Base-by-base conservation (phyloP, 2,888 invertebrate species). In the Sussaba pulchella region DNA sequence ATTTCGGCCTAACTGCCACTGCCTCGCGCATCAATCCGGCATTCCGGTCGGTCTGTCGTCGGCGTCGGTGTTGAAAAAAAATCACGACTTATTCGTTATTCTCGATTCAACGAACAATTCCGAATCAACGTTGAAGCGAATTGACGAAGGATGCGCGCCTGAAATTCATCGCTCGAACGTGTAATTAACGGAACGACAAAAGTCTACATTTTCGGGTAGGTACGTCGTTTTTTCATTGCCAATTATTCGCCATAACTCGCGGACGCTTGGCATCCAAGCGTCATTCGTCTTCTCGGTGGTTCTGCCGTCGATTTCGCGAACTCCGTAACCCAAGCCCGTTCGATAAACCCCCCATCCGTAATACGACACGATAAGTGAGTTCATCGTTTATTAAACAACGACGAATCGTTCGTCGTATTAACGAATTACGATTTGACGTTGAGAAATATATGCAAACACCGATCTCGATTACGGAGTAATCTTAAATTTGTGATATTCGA, bases 271-370 rank as follows among this genome's bases (percentile, higher is more conserved):
- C 26, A 36, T 54, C 43, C 47, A 54, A 47, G 80, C 80, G 81
- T 81, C 81, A 77, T 77, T 81, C 77, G 77, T 81, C 81, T 57
- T 57, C 50, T 69, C 59, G 14, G 67, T 63, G 36, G 31, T 52
- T 54, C 63, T 45, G 24, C 24, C 73, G 39, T 61, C 43, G 59
- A 45, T 73, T 12, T 63, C 61, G 36, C 43, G 61, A 71, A 71
- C 21, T 57, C 59, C 50, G 45, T n/a, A 14, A 47, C 19, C 26
- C 43, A 17, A 64, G 61, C 21, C n/a, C 67, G 50, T 47, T 14
- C 31, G 19, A 36, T 9, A 57, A 57, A 39, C 36, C 14, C 17
- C 36, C 17, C 36, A 6, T 36, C 67, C 36, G 67, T 24, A 64
- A 45, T 19, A 36, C 59, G 43, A 19, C 14, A 78, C 21, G 45